phyloP scores from a whole-genome alignment of 2,113 vertebrate species.

The Fulica atra region DNA sequence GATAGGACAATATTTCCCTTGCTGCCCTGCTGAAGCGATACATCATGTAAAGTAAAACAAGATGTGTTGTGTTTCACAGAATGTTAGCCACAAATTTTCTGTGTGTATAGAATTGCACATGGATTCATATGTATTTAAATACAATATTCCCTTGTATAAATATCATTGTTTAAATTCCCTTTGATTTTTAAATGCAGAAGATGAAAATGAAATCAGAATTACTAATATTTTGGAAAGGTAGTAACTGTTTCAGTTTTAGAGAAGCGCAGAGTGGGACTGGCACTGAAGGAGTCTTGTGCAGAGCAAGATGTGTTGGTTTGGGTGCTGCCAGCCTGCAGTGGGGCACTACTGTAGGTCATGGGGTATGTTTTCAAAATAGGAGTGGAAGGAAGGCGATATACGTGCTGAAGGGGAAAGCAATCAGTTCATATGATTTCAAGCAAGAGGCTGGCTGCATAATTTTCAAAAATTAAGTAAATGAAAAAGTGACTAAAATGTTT shows the following conservation, averaged over 20 bases:
- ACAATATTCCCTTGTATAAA: background rate
- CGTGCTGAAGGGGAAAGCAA: background rate
- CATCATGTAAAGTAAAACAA: background rate
- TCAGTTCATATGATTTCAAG: background rate
- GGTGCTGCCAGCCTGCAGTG: background rate
- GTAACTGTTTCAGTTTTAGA: background rate
- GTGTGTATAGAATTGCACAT: background rate
- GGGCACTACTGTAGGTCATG: background rate
- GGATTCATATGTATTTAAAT: background rate
- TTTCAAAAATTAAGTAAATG: background rate
- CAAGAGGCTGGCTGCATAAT: background rate
- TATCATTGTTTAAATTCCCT: background rate
- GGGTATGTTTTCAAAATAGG: background rate
- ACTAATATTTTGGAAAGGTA: background rate
- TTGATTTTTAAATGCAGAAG: background rate
- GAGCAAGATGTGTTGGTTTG: background rate
- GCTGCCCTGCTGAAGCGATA: background rate
- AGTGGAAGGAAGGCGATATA: background rate
- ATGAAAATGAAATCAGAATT: background rate
- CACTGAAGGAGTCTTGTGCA: background rate
- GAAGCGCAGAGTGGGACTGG: background rate
- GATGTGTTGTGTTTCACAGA: background rate
- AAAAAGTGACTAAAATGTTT: background rate
- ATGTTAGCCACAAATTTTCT: background rate
- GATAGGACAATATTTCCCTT: background rate